These are phyloP conservation scores for Pangasius djambal DNA, from an alignment of 2,797 vertebrate genomes.

Conservation along the genomic window DNA sequence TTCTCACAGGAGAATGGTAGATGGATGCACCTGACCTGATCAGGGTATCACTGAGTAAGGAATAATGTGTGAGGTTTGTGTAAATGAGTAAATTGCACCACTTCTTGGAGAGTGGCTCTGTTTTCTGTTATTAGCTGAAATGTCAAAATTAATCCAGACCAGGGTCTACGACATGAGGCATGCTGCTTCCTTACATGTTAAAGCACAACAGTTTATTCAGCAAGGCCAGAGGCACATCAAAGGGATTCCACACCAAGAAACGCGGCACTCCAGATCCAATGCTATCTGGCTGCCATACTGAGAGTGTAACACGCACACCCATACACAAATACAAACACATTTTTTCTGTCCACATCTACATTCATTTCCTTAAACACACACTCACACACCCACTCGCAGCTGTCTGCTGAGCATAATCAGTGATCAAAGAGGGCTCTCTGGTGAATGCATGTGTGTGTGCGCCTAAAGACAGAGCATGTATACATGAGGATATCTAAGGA, in stretches of 20 bases:
- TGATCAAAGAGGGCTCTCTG: constrained; percentile 46
- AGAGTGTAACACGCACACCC: constrained; percentile 31
- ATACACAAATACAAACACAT: constrained; percentile 40
- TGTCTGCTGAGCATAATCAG: constrained; percentile 41
- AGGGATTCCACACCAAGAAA: constrained; percentile 57
- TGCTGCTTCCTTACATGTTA: constrained; percentile 38
- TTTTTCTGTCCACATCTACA: constrained; percentile 32
- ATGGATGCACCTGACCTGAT: constrained; percentile 20
- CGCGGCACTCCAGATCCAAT: constrained; percentile 40
- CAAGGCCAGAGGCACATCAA: constrained; percentile 56
- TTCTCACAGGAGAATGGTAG: not conserved
- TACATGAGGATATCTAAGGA: constrained; percentile 30
- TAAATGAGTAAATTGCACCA: constrained; percentile 7
- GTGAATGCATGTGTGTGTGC: not conserved
- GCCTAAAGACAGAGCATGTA: constrained; percentile 35
- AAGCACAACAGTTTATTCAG: constrained; percentile 42
- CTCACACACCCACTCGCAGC: constrained; percentile 34
- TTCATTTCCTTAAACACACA: constrained; percentile 46
- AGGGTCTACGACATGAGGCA: constrained; percentile 4
- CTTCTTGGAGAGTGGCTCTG: not conserved
- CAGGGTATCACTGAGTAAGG: not conserved
- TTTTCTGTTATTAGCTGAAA: constrained; percentile 10
- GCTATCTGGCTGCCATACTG: constrained; percentile 50
- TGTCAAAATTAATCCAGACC: constrained; percentile 16
- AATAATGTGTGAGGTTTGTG: constrained; percentile 18